These are phyloP conservation scores for Aphelinus certus DNA, from an alignment of 1,140 invertebrate species.

Conservation along the genomic window DNA sequence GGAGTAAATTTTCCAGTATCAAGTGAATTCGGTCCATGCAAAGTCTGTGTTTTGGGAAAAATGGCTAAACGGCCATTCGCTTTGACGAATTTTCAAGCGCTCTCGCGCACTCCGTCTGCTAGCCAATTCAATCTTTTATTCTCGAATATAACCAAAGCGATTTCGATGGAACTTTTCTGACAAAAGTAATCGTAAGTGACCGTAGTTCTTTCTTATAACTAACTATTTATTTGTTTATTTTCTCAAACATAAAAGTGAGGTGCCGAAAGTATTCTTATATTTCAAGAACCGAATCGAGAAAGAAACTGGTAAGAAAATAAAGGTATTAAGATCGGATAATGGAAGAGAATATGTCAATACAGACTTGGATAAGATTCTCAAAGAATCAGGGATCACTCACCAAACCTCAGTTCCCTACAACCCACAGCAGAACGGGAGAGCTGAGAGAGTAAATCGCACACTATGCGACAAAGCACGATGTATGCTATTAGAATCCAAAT, in stretches of 20 bases:
- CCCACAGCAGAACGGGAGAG: neutral
- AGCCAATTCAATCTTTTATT: too few relatives aligned
- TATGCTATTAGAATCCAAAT: neutral
- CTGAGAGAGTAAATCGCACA: neutral
- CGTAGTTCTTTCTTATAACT: too few relatives aligned
- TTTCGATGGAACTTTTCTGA: too few relatives aligned
- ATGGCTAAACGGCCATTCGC: conserved; percentile 31
- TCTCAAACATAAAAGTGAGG: conserved; percentile 9
- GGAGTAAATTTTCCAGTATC: neutral
- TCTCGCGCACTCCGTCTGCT: too few relatives aligned
- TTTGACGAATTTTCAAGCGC: too few relatives aligned
- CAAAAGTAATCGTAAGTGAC: too few relatives aligned
- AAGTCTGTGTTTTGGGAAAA: neutral
- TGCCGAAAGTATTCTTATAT: neutral
- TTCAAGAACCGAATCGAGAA: neutral
- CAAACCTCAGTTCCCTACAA: conserved; percentile 29
- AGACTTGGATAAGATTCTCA: conserved; percentile 42
- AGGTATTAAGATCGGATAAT: conserved; percentile 34
- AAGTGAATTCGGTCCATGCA: neutral
- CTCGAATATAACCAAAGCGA: too few relatives aligned
- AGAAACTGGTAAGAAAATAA: neutral
- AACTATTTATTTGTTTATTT: neutral
- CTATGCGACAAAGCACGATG: neutral
- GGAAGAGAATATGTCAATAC: conserved; percentile 50
- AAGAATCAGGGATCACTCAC: conserved; percentile 44